Base-by-base conservation (phyloP, 2,888 invertebrate species). In the Creontiades dilutus region DNA sequence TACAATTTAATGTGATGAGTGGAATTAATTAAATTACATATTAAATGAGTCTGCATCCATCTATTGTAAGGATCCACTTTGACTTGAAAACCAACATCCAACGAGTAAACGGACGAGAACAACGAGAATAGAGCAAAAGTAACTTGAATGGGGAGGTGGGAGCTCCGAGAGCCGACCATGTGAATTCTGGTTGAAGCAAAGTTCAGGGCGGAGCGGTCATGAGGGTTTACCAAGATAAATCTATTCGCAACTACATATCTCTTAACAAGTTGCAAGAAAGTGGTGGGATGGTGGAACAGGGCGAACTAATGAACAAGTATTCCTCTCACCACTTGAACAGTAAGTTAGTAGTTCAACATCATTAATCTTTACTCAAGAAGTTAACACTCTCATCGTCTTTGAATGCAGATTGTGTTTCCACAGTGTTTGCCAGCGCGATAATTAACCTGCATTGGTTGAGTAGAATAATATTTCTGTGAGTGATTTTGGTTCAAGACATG, bases 171-270 rank as follows among this genome's bases (percentile, higher is more conserved):
- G 46, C 9, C 13, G 81, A 23, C 81, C 81, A 81, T 81, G 81
- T 81, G 81, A 81, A 48, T 81, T 81, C 81, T 48, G 81, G 48
- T 47, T 48, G 48, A 81, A 47, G 81, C 81, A 46, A 81, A 81
- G 81, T 81, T 81, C 19, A 14, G 61, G n/a, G 28, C 28, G 48
- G 23, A 48, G 81, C 81, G 81, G 86, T 68, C 86, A 68, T 86
- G 61, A 68, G 86, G 86, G 86, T 86, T 86, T 86, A 86, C 86
- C 86, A 86, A 86, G 86, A 86, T 86, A 86, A 86, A 86, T 86
- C 86, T 86, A 86, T 86, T 86, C 86, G 46, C 86, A 86, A 86
- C 61, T 86, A 86, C 86, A 86, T 86, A 68, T 86, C 86, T 85
- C 86, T 86, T 86, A 61, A 68, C 46, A 68, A 86, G 86, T 86